Evolutionary conservation across 92 coral and sea anemone genomes (phyloP).

Genomic region (Nematostella vectensis): DNA sequence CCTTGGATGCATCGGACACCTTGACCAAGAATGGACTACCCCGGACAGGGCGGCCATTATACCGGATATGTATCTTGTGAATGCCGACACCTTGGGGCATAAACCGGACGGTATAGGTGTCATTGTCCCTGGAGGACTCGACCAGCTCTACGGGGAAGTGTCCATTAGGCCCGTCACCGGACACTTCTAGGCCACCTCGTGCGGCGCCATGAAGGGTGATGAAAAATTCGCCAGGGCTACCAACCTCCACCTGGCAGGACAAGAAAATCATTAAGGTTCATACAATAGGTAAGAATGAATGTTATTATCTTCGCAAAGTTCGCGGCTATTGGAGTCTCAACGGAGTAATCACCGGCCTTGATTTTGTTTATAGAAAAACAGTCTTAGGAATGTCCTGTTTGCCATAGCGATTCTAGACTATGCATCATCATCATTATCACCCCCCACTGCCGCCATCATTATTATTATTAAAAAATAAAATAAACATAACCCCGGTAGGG

Average conservation of each 20-base stretch:
- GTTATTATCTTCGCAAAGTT: too few species aligned
- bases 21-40: conserved; percentile 91
- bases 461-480: too few species aligned
- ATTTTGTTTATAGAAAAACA: too few species aligned
- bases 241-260: conserved; percentile 37
- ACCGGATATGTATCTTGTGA: conserved; percentile 78
- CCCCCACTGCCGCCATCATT: too few species aligned
- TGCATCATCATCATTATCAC: too few species aligned
- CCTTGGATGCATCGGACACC: conserved; percentile 39
- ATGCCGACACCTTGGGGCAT: conserved; percentile 75
- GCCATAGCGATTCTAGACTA: too few species aligned
- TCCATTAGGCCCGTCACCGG: conserved; percentile 88
- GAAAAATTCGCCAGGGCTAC: conserved; percentile 63
- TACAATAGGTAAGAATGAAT: too few species aligned
- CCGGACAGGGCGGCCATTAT: conserved; percentile 65
- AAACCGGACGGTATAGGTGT: conserved; percentile 74
- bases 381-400: too few species aligned
- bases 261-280: too few species aligned
- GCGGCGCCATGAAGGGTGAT: conserved; percentile 86
- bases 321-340: too few species aligned
- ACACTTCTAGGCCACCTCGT: conserved; percentile 73
- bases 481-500: too few species aligned
- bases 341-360: too few species aligned
- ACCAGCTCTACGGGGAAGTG: conserved; percentile 71
- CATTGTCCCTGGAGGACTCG: conserved; percentile 62